Evolutionary conservation across 2,113 vertebrate genomes (phyloP).

Genomic region (Dendropsophus ebraccatus): DNA sequence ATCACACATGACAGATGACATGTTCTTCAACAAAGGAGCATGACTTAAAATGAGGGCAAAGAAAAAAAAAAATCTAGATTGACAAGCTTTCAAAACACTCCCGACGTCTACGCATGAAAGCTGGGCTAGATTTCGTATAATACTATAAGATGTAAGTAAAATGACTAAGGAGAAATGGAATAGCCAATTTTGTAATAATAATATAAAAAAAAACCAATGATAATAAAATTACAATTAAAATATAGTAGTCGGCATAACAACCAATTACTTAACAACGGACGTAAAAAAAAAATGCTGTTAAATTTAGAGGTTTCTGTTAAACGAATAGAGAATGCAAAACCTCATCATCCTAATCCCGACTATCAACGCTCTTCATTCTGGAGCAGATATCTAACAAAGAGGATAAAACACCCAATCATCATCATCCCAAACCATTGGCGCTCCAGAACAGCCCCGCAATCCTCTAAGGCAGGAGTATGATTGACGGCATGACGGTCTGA

Average conservation of each 20-base stretch:
- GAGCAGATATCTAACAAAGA: not conserved
- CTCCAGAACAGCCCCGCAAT: not conserved
- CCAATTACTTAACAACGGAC: not conserved
- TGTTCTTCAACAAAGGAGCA: conserved; percentile 9
- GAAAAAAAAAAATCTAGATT: conserved; percentile 5
- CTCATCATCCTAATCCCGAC: not conserved
- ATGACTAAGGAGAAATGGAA: not conserved
- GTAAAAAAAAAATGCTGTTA: not conserved
- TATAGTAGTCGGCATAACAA: too few species aligned
- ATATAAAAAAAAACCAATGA: not conserved
- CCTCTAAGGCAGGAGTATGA: not conserved
- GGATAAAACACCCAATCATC: not conserved
- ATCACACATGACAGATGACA: conserved; percentile 16
- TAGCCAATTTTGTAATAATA: not conserved
- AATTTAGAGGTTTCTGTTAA: not conserved
- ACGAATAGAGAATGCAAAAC: not conserved
- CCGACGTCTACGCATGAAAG: not conserved
- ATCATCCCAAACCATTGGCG: too few species aligned
- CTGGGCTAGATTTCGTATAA: not conserved
- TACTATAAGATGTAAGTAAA: not conserved
- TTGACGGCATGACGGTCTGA: conserved; percentile 10
- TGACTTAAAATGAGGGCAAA: not conserved
- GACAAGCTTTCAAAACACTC: not conserved
- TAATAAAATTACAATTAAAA: not conserved
- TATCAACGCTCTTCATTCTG: not conserved